phyloP scores from a whole-genome alignment of 2,113 vertebrate genomes.

The Boulengeromyrus knoepffleri region DNA sequence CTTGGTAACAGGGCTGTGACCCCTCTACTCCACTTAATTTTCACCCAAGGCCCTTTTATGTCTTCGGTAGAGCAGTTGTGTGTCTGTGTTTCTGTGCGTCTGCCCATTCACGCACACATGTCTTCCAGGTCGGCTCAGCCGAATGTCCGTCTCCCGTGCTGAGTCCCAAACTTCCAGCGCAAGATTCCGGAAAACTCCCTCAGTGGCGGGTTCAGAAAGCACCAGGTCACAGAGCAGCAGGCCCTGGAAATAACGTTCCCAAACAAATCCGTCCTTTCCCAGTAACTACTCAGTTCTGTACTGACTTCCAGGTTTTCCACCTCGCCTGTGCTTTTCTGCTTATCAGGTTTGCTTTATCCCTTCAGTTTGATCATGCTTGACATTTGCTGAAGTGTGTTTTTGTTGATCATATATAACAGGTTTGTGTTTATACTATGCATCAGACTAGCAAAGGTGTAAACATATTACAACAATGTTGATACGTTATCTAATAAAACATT shows the following conservation, averaged over 20 bases:
- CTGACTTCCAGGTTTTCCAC: background rate
- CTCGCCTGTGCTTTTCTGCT: background rate
- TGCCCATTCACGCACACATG: background rate
- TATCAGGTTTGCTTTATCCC: background rate
- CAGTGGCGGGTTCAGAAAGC: constrained; percentile 22
- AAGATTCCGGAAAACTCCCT: constrained; percentile 49
- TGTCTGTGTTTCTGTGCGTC: background rate
- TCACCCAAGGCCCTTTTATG: background rate
- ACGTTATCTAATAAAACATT: background rate
- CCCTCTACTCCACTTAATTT: background rate
- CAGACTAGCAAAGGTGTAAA: background rate
- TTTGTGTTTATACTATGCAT: background rate
- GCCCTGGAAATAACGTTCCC: constrained; percentile 72
- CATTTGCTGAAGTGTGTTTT: background rate
- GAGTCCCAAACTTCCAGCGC: constrained; percentile 46
- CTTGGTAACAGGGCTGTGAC: background rate
- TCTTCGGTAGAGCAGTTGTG: background rate
- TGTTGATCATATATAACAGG: background rate
- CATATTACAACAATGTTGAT: background rate
- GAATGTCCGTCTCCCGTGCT: constrained; percentile 53
- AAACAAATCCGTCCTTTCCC: background rate
- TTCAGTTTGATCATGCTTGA: background rate
- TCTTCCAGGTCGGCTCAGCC: constrained; percentile 65
- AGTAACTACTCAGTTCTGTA: background rate
- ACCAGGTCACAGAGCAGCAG: constrained; percentile 55